phyloP scores from a whole-genome alignment of 2,797 vertebrate species.

The Premnoplex brunnescens region DNA sequence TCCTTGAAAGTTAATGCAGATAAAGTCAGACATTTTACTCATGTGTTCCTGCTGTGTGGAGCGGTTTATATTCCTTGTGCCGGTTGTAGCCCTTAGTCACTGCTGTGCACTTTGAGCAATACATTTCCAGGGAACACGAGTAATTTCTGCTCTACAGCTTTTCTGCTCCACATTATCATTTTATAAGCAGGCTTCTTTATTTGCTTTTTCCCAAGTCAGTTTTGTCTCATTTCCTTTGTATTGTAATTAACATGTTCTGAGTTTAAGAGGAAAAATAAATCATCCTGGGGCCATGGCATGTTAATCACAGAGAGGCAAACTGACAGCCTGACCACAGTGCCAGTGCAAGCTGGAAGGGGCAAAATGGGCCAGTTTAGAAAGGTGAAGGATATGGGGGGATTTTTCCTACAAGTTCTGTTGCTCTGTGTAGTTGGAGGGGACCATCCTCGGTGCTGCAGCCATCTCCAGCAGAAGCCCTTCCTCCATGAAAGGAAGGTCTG shows the following conservation, averaged over 20 bases:
- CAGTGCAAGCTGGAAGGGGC: not conserved
- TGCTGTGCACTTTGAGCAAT: not conserved
- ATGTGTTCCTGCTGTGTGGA: not conserved
- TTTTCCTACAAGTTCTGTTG: not conserved
- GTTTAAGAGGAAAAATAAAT: constrained; percentile 5
- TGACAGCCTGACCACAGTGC: not conserved
- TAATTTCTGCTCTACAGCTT: constrained; percentile 29
- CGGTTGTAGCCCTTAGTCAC: not conserved
- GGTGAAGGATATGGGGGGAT: not conserved
- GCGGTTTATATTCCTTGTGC: not conserved
- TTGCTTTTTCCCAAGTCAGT: constrained; percentile 20
- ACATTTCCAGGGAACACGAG: not conserved
- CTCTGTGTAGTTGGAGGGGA: not conserved
- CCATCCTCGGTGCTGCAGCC: fast-evolving
- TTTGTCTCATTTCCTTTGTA: constrained; percentile 17
- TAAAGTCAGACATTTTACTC: not conserved
- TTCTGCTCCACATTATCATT: constrained; percentile 9
- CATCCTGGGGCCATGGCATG: not conserved
- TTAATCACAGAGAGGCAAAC: not conserved
- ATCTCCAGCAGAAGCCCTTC: not conserved
- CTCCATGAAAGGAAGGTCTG: not conserved
- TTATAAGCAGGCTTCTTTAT: constrained; percentile 30
- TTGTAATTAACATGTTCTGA: constrained; percentile 23
- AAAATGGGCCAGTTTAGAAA: not conserved
- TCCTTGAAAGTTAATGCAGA: not conserved